A percentile compares a stretch with the other conserved stretches of the same genome.
phyloP scores from a whole-genome alignment of 1,140 invertebrate species.

The Macrostomum lignano region DNA sequence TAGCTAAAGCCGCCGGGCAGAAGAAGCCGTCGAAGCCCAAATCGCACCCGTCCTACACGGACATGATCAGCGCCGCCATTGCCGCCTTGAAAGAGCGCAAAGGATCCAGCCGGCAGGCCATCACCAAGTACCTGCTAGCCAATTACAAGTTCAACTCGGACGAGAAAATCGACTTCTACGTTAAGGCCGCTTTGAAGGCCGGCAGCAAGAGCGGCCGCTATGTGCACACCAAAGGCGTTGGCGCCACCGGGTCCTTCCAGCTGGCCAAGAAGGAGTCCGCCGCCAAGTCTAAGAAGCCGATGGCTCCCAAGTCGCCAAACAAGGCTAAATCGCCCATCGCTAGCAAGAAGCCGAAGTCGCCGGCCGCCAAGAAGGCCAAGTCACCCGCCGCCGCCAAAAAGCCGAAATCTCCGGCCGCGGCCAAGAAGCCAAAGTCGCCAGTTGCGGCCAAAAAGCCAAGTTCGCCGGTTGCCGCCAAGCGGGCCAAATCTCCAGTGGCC shows the following conservation, averaged over 20 bases:
- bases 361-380: no score
- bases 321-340: no score
- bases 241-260: conserved; percentile 11
- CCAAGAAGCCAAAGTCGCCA: no score
- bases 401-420: no score
- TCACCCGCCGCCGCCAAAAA: no score
- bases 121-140: conserved; percentile 8
- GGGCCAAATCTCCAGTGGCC: no score
- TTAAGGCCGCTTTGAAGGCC: neutral
- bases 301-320: neutral
- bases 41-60: conserved; percentile 9
- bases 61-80: conserved; percentile 9
- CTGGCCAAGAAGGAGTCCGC: conserved; percentile 8
- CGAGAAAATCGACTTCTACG: conserved; percentile 1
- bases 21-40: conserved; percentile 5
- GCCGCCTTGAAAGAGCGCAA: conserved; percentile 8
- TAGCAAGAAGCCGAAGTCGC: no score
- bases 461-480: no score
- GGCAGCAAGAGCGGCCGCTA: neutral
- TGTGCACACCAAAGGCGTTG: conserved; percentile 7
- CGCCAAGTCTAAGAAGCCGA: neutral
- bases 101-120: conserved; percentile 9
- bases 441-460: no score
- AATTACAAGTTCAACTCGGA: conserved; percentile 19
- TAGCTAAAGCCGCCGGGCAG: no score